Percentiles rank a stretch among this genome's conserved stretches.
Evolutionary conservation across 2,888 invertebrate genomes (phyloP).

Genomic region (Nymphalis urticae): DNA sequence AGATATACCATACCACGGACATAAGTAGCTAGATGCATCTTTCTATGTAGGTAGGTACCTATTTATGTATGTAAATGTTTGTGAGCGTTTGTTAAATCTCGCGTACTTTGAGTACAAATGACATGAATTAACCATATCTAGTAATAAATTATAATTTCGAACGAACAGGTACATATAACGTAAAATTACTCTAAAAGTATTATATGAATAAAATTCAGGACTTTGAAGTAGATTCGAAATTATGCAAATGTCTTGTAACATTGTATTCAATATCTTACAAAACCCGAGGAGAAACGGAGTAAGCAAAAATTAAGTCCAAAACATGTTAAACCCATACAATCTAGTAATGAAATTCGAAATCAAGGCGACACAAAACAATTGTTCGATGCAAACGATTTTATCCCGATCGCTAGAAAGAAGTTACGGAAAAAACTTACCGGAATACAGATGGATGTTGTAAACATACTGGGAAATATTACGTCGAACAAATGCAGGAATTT

Average conservation of each 20-base stretch:
- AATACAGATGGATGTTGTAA: conserved; percentile 67
- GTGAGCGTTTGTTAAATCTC: no score
- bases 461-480: conserved; percentile 44
- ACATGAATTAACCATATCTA: not conserved
- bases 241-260: conserved; percentile 15
- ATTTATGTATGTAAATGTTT: no score
- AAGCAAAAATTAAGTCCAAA: conserved; percentile 40
- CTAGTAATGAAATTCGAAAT: conserved; percentile 73
- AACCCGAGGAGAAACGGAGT: not conserved
- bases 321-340: conserved; percentile 42
- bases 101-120: no score
- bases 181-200: not conserved
- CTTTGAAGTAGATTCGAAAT: not conserved
- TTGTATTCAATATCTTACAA: conserved; percentile 22
- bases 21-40: no score
- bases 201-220: not conserved
- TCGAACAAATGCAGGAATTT: conserved; percentile 9
- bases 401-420: conserved; percentile 65
- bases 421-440: conserved; percentile 65
- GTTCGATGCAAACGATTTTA: conserved; percentile 65
- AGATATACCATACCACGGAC: no score
- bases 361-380: conserved; percentile 68
- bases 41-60: no score
- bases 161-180: no score
- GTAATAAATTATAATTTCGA: not conserved